These are phyloP conservation scores for Cyanoramphus novaezelandiae DNA, from an alignment of 2,113 vertebrate species.

Conservation along the genomic window DNA sequence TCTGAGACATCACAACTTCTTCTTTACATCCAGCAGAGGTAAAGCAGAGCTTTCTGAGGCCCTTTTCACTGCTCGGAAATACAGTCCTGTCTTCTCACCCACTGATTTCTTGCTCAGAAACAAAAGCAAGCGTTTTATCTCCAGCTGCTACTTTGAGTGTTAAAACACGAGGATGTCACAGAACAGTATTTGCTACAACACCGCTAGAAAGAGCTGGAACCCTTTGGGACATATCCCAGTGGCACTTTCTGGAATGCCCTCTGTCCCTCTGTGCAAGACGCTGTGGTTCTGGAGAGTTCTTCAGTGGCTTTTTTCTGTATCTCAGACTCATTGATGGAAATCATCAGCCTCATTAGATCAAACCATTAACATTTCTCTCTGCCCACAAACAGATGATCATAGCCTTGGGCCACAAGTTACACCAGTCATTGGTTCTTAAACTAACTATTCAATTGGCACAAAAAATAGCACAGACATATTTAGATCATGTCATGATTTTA, in stretches of 20 bases:
- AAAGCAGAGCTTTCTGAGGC: background rate
- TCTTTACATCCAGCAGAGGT: background rate
- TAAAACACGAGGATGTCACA: background rate
- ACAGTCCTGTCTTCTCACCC: background rate
- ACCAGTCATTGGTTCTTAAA: background rate
- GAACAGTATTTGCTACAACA: background rate
- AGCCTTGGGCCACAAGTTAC: background rate
- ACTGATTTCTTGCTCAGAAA: background rate
- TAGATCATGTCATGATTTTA: background rate
- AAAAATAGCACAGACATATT: background rate
- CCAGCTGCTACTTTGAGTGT: background rate
- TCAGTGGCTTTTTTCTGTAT: background rate
- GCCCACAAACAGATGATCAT: background rate
- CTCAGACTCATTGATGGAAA: background rate
- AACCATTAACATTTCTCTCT: background rate
- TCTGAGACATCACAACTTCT: background rate
- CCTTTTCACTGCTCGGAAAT: background rate
- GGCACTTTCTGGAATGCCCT: background rate
- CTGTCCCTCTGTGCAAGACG: background rate
- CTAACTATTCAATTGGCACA: background rate
- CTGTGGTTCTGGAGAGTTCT: background rate
- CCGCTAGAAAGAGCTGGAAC: background rate
- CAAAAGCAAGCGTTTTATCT: background rate
- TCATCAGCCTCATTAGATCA: background rate
- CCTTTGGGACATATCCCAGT: background rate